Conservation (phyloP, 1,140 invertebrate genomes). For the Drosophila bipectinata region DNA sequence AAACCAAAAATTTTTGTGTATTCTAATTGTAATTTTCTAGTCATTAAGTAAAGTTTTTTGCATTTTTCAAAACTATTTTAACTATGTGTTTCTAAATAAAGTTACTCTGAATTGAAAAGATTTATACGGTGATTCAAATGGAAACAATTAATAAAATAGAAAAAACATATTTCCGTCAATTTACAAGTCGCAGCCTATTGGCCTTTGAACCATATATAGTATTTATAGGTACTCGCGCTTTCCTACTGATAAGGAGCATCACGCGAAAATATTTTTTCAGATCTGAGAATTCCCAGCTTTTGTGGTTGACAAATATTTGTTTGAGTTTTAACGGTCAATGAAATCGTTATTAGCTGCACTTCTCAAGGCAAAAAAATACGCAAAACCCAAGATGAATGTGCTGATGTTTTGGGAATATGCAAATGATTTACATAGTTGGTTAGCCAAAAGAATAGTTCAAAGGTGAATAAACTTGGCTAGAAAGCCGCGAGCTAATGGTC, state of each 20-base stretch:
- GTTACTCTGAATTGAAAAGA: slow-evolving; percentile 1
- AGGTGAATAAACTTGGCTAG: slow-evolving; percentile 60
- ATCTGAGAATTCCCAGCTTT: slow-evolving; percentile 29
- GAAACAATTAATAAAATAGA: background rate
- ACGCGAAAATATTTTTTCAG: slow-evolving; percentile 41
- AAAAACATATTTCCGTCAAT: slow-evolving; percentile 18
- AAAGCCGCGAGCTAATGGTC: slow-evolving; percentile 28
- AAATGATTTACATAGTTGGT: slow-evolving; percentile 35
- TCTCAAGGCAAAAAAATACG: slow-evolving; percentile 12
- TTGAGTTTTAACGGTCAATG: slow-evolving; percentile 22
- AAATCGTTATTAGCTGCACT: slow-evolving; percentile 38
- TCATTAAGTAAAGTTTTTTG: slow-evolving; percentile 18
- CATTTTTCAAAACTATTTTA: background rate
- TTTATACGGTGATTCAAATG: background rate
- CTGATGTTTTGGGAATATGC: slow-evolving; percentile 29
- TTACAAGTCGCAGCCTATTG: slow-evolving; percentile 18
- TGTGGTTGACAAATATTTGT: slow-evolving; percentile 40
- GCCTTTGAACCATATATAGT: slow-evolving; percentile 1
- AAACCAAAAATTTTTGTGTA: slow-evolving; percentile 39
- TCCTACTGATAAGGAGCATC: slow-evolving; percentile 32
- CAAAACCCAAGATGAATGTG: slow-evolving; percentile 15
- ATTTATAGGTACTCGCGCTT: background rate
- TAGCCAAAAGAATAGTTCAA: slow-evolving; percentile 35
- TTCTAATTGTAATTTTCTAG: slow-evolving; percentile 20
- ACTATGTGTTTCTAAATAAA: background rate